Conservation (phyloP, 2,113 vertebrate genomes). For the Cephalopholis sonnerati region DNA sequence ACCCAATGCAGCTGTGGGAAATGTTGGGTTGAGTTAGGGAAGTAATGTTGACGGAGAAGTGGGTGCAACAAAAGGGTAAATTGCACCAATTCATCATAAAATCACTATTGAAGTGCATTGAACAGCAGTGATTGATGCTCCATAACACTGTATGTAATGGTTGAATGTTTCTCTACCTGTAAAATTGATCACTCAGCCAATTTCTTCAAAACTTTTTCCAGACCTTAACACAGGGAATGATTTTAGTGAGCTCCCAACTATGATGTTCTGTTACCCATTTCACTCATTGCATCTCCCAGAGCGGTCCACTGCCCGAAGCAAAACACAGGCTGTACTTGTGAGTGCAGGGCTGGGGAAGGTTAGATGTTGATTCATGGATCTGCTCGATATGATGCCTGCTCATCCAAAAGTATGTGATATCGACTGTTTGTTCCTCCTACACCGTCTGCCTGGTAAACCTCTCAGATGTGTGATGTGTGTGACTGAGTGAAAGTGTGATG, state of each 20-base stretch:
- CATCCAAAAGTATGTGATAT: constrained; percentile 52
- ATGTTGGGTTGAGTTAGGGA: background rate
- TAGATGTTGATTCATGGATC: constrained; percentile 47
- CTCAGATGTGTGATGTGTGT: constrained; percentile 10
- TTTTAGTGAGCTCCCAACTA: constrained; percentile 1
- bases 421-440: constrained; percentile 50
- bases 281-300: constrained; percentile 29
- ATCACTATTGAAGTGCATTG: background rate
- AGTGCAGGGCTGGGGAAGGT: constrained; percentile 25
- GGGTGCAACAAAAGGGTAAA: background rate
- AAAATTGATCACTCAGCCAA: background rate
- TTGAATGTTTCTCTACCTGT: background rate
- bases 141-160: background rate
- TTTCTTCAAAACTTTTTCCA: background rate
- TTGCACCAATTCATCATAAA: constrained; percentile 2
- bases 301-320: constrained; percentile 10
- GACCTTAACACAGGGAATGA: background rate
- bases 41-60: background rate
- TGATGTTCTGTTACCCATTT: constrained; percentile 22
- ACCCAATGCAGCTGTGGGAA: background rate
- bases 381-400: constrained; percentile 45
- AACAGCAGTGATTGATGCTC: constrained; percentile 6
- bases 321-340: constrained; percentile 25
- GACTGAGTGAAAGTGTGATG: constrained; percentile 18
- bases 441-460: constrained; percentile 19